These are phyloP conservation scores for Lophochroa leadbeateri DNA, from an alignment of 2,113 vertebrate genomes.

Conservation along the genomic window DNA sequence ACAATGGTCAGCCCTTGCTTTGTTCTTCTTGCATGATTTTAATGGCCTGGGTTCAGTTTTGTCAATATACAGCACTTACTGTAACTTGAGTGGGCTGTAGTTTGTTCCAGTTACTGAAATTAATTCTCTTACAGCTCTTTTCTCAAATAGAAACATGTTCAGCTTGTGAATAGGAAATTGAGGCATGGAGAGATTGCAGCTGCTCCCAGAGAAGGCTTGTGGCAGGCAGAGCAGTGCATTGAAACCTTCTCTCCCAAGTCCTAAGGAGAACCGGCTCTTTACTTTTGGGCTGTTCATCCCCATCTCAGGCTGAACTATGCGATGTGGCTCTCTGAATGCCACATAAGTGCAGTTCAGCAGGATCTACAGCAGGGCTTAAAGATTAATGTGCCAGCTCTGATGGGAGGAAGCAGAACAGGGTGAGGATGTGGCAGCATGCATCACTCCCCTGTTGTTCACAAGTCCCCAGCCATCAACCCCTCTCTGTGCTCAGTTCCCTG, in stretches of 20 bases:
- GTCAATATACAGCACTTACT: background rate
- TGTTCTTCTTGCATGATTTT: background rate
- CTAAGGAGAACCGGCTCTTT: background rate
- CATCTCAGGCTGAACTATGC: fast-evolving
- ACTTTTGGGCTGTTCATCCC: background rate
- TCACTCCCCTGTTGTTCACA: fast-evolving
- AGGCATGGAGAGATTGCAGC: background rate
- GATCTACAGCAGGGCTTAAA: background rate
- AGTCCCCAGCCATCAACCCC: background rate
- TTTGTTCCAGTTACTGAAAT: background rate
- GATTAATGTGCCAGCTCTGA: fast-evolving
- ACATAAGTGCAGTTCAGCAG: background rate
- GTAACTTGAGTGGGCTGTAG: background rate
- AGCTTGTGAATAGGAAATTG: fast-evolving
- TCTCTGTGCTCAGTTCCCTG: background rate
- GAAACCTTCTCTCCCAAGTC: background rate
- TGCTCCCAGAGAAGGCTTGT: background rate
- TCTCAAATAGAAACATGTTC: background rate
- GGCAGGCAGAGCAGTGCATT: background rate
- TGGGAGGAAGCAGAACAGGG: background rate
- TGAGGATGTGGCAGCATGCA: fast-evolving
- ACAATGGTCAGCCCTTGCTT: background rate
- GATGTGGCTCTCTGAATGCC: background rate
- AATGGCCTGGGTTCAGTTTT: background rate
- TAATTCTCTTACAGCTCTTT: background rate